These are phyloP conservation scores for Chaetophractus vellerosus DNA, from an alignment of 2,797 vertebrate genomes.

Conservation along the genomic window DNA sequence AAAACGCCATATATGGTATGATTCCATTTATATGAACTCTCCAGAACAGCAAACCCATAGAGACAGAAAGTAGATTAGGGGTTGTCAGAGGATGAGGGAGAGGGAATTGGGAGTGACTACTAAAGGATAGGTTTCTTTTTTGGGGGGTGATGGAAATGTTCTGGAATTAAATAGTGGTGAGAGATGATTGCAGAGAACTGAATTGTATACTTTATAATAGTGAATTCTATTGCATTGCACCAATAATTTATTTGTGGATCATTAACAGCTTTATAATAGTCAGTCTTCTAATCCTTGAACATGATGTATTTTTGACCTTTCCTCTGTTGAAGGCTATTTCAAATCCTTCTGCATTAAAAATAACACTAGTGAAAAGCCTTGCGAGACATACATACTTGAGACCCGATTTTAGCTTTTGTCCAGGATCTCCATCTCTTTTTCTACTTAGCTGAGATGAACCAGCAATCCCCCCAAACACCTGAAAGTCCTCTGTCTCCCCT, in stretches of 20 bases:
- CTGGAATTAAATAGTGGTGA: not conserved
- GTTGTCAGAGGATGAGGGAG: not conserved
- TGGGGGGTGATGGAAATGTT: not conserved
- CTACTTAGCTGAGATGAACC: not conserved
- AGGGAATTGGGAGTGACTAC: not conserved
- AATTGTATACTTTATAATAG: not conserved
- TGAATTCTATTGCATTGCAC: not conserved
- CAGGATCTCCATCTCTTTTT: not conserved
- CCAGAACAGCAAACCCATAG: not conserved
- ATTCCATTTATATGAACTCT: not conserved
- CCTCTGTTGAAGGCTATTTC: not conserved
- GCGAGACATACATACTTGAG: not conserved
- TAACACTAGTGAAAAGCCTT: not conserved
- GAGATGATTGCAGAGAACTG: not conserved
- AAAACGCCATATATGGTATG: not conserved
- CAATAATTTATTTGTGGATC: not conserved
- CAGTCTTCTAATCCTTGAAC: not conserved
- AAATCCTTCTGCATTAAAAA: not conserved
- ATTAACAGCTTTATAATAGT: not conserved
- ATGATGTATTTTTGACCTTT: not conserved
- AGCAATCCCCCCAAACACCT: not conserved
- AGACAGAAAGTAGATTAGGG: not conserved
- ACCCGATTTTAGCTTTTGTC: not conserved
- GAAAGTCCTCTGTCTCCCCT: not conserved
- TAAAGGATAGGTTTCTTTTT: not conserved